Conservation (phyloP, 2,113 vertebrate species). For the Nycticebus coucang region DNA sequence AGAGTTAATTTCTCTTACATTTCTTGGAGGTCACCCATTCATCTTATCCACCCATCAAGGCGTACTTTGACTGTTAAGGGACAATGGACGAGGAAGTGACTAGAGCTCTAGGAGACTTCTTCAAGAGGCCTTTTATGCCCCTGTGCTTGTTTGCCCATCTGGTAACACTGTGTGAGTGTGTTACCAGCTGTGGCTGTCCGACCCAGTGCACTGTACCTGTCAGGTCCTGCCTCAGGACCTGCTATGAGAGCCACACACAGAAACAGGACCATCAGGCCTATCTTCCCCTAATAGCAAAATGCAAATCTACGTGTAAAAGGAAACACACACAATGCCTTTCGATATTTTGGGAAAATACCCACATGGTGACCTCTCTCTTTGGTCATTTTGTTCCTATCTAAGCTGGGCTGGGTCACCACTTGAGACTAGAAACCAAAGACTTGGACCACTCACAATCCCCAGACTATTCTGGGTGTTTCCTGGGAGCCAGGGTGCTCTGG, state of each 20-base stretch:
- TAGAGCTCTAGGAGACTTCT: not conserved
- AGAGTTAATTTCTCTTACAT: not conserved
- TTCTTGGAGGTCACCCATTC: not conserved
- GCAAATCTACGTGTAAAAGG: not conserved
- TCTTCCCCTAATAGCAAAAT: not conserved
- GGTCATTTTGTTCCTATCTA: not conserved
- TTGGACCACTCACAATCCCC: not conserved
- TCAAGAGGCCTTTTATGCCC: not conserved
- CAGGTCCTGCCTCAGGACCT: no score
- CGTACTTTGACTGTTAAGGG: not conserved
- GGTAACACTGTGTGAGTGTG: not conserved
- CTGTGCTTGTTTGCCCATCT: accelerated
- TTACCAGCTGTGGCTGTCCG: not conserved
- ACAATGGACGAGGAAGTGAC: not conserved
- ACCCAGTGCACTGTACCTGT: not conserved
- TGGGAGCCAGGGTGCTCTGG: not conserved
- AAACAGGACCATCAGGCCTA: accelerated
- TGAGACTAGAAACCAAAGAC: not conserved
- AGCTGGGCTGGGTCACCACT: not conserved
- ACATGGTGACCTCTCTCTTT: not conserved
- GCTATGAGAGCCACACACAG: not conserved
- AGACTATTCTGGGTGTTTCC: accelerated
- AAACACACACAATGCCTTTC: not conserved
- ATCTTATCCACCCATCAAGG: not conserved
- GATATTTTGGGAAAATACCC: not conserved